phyloP scores from a whole-genome alignment of 2,113 vertebrate species.

The Aplodontia rufa region DNA sequence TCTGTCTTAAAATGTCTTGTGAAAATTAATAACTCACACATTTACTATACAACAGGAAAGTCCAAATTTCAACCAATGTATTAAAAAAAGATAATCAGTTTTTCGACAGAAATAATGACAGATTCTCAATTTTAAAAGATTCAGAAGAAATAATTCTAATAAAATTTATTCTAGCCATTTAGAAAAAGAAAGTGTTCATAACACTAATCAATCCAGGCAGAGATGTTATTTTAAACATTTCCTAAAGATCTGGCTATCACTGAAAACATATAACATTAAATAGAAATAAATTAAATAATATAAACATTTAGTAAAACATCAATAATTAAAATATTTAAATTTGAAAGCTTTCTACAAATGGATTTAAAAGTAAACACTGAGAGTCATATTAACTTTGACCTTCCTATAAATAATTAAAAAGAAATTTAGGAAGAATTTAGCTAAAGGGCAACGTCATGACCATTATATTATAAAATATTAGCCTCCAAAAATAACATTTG shows the following conservation, averaged over 20 bases:
- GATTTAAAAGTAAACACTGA: constrained; percentile 44
- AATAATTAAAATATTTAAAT: constrained; percentile 29
- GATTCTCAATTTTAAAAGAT: constrained; percentile 10
- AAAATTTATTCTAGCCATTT: constrained; percentile 62
- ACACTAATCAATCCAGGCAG: constrained; percentile 52
- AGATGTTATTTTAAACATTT: constrained; percentile 28
- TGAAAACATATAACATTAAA: constrained; percentile 33
- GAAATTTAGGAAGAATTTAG: constrained; percentile 48
- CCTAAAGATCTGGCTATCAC: constrained; percentile 19
- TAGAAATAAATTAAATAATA: constrained; percentile 37
- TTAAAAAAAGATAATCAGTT: background rate
- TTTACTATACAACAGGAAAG: constrained; percentile 5
- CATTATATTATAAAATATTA: constrained; percentile 25
- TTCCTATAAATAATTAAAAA: constrained; percentile 43
- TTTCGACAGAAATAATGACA: constrained; percentile 30
- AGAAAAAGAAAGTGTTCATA: constrained; percentile 54
- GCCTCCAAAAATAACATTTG: background rate
- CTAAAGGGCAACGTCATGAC: constrained; percentile 10
- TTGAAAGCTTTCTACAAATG: constrained; percentile 33
- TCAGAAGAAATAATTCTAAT: constrained; percentile 43
- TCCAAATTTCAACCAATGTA: constrained; percentile 54
- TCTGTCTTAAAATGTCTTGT: constrained; percentile 20
- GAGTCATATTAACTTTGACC: constrained; percentile 23
- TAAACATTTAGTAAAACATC: background rate
- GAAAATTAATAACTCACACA: constrained; percentile 43